These are phyloP conservation scores for Lophochroa leadbeateri DNA, from an alignment of 2,113 vertebrate genomes.

Conservation along the genomic window DNA sequence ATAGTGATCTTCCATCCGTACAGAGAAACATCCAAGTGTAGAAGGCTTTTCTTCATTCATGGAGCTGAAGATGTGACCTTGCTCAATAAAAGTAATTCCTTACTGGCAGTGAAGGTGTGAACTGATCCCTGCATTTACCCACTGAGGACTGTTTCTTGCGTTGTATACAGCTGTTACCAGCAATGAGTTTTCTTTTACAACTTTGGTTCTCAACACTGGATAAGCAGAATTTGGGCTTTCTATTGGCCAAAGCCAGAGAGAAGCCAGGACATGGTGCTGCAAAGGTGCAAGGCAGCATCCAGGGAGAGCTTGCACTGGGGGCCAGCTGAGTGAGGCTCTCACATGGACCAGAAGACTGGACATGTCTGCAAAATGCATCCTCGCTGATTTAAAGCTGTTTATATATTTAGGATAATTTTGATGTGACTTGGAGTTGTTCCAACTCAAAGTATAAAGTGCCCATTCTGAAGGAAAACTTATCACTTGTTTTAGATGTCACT, in stretches of 20 bases:
- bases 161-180: neutral
- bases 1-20: neutral
- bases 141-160: neutral
- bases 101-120: neutral
- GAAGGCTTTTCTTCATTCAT: neutral
- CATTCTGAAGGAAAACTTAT: neutral
- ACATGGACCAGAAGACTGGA: neutral
- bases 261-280: neutral
- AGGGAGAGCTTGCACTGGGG: neutral
- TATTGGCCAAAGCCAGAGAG: neutral
- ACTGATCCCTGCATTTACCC: neutral
- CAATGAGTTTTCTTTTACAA: neutral
- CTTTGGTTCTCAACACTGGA: neutral
- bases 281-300: neutral
- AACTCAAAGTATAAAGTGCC: neutral
- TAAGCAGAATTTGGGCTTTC: neutral
- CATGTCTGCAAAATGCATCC: neutral
- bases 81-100: neutral
- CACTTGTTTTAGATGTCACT: neutral
- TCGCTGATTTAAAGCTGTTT: neutral
- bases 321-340: neutral
- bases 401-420: neutral
- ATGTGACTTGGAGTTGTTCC: neutral
- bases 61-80: neutral
- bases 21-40: neutral